Base-by-base conservation (phyloP, 2,888 invertebrate genomes). In the Yponomeuta sedellus region DNA sequence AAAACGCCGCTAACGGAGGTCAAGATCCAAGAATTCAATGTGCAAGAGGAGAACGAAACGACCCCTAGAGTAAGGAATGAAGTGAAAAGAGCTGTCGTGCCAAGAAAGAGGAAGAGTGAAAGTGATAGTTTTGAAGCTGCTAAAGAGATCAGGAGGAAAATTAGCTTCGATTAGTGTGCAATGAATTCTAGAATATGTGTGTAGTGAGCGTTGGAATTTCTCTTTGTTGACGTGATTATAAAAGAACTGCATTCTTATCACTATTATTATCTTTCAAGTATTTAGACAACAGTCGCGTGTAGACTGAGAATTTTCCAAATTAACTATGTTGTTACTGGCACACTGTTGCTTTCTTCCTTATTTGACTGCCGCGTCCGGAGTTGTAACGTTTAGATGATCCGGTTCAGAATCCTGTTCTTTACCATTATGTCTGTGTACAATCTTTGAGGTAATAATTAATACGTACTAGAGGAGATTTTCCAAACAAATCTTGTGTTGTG, bases 1-100 rank as follows among this genome's bases (percentile, higher is more conserved):
- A 62, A 52, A 16, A 25, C 3, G 10, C 44, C 44, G 3, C 34
- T 52, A 52, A 20, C 59, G 12, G 59, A 59, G 20, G 25, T 22
- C 2, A 22, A 59, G 22, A 59, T 25, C 6, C 20, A 20, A 59
- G 59, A 20, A 20, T 12, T 20, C 11, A 59, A 59, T 12, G 12
- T 25, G 8, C 75, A 79, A 66, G 66, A 68, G 3, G 73, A 75
- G 52, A 83, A 84, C 64, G 79, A 87, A 70, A 72, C 70, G 8
- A 83, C 85, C 0, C 83, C 85, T 0, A 75, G 73, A 44, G 73
- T 69, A n/a, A 77, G 71, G 61, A 71, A 73, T 44, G 77, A 71
- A 11, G 58, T 19, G 11, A 71, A 71, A 34, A 66, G 64, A 39
- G 66, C 64, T 8, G 73, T 77, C 2, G 44, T 71, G 11, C 28